Percentiles rank a stretch among this genome's conserved stretches.
These are phyloP conservation scores for Sakesphorus luctuosus DNA, from an alignment of 2,113 vertebrate species.

Conservation along the genomic window DNA sequence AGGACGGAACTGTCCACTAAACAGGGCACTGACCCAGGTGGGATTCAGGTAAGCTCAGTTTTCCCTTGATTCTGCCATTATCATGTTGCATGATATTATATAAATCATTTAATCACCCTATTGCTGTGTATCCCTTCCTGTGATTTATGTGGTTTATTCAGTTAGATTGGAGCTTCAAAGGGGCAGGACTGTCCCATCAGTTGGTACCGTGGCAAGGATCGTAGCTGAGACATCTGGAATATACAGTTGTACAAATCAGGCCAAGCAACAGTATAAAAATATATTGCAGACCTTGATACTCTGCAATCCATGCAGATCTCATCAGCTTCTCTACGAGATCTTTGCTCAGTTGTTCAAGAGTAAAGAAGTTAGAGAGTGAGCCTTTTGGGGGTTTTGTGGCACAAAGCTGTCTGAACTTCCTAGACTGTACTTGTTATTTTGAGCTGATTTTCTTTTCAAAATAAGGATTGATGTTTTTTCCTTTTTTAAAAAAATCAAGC, in stretches of 20 bases:
- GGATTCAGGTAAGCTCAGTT: neutral
- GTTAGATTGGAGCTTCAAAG: neutral
- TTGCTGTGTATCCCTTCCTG: neutral
- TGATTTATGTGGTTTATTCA: neutral
- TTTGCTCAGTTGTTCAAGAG: slow-evolving; percentile 7
- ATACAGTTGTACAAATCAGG: neutral
- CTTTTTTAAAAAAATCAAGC: neutral
- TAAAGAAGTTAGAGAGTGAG: neutral
- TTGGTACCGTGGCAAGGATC: neutral
- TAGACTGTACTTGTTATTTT: neutral
- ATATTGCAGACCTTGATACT: neutral
- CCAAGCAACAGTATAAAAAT: neutral
- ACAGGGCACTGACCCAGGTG: neutral
- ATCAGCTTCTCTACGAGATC: neutral
- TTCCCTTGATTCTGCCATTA: neutral
- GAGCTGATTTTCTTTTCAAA: neutral
- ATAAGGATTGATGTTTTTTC: neutral
- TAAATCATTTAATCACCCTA: neutral
- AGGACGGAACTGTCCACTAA: neutral
- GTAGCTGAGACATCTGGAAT: neutral
- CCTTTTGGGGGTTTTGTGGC: neutral
- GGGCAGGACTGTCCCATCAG: neutral
- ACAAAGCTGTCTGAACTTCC: neutral
- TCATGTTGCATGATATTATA: neutral
- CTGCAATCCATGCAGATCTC: neutral